Conservation (phyloP, 1,140 invertebrate genomes). For the Idris sp. region DNA sequence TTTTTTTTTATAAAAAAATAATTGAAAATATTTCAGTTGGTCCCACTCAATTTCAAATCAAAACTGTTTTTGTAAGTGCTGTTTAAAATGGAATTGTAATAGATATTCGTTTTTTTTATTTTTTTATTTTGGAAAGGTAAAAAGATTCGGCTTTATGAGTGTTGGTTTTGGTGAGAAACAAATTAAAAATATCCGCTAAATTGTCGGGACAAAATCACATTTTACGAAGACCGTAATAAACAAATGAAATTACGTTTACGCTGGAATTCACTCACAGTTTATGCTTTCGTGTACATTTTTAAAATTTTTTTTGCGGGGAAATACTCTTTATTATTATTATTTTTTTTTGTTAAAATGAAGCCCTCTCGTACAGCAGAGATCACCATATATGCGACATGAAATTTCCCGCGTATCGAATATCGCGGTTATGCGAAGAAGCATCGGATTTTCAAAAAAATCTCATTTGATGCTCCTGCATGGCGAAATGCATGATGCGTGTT, state of each 20-base stretch:
- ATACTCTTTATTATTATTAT: slow-evolving; percentile 44
- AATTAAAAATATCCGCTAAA: slow-evolving; percentile 48
- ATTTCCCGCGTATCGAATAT: slow-evolving; percentile 59
- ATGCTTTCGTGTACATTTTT: slow-evolving; percentile 47
- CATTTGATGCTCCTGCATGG: slow-evolving; percentile 49
- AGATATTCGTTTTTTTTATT: too few species aligned
- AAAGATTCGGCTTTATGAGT: slow-evolving; percentile 28
- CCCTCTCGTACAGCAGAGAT: slow-evolving; percentile 45
- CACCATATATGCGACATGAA: slow-evolving; percentile 54
- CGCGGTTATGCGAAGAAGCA: slow-evolving; percentile 44
- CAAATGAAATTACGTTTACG: slow-evolving; percentile 49
- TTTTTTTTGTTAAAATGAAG: slow-evolving; percentile 40
- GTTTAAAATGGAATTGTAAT: too few species aligned
- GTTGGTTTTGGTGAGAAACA: slow-evolving; percentile 23
- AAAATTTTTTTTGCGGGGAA: slow-evolving; percentile 18
- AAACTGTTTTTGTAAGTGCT: too few species aligned
- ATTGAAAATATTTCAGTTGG: too few species aligned
- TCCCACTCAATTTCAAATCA: too few species aligned
- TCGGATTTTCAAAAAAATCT: slow-evolving; percentile 58
- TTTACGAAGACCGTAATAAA: slow-evolving; percentile 56
- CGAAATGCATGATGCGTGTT: slow-evolving; percentile 55
- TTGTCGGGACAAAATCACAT: slow-evolving; percentile 50
- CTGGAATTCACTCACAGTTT: slow-evolving; percentile 56
- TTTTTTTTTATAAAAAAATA: too few species aligned
- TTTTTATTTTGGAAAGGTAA: not conserved